A percentile compares a stretch with the other conserved stretches of the same genome.
Evolutionary conservation across 92 coral and sea anemone genomes (phyloP).

Genomic region (Nematostella vectensis): DNA sequence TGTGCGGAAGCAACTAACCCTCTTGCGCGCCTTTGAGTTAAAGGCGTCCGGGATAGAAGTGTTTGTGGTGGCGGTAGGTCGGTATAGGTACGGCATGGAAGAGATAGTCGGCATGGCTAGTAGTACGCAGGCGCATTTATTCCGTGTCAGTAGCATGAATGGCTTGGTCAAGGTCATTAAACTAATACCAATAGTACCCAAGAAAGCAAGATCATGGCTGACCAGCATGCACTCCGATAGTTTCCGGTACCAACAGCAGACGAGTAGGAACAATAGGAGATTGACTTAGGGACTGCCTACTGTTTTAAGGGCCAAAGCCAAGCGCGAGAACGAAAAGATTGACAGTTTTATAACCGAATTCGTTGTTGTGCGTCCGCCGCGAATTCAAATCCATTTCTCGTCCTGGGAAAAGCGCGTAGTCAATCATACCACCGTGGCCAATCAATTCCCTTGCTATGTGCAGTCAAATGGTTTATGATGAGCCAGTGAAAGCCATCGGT

Average conservation of each 20-base stretch:
- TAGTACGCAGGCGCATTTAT: conserved; percentile 30
- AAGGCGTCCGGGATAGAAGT: conserved; percentile 27
- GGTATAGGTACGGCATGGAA: conserved; percentile 19
- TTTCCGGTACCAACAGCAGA: conserved; percentile 1
- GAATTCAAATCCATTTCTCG: no score
- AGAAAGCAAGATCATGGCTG: conserved; percentile 4
- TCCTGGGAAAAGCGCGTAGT: no score
- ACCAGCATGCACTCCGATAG: conserved; percentile 4
- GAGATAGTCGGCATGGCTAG: conserved; percentile 41
- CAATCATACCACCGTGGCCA: no score
- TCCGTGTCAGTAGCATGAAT: conserved; percentile 31
- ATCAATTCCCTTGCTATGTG: no score
- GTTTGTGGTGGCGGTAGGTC: conserved; percentile 40
- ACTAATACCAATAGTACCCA: conserved; percentile 32
- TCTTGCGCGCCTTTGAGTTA: conserved; percentile 24
- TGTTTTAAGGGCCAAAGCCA: no score
- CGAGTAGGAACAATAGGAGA: no score
- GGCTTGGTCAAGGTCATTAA: conserved; percentile 14
- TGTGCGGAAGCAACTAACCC: conserved; percentile 20
- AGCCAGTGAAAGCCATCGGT: no score
- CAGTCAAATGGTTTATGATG: no score
- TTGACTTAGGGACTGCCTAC: no score
- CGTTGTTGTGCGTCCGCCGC: no score
- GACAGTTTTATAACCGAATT: no score
- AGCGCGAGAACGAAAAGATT: no score